Percentiles rank a stretch among this genome's conserved stretches.
Conservation (phyloP, 2,797 vertebrate species). For the Platalea minor region DNA sequence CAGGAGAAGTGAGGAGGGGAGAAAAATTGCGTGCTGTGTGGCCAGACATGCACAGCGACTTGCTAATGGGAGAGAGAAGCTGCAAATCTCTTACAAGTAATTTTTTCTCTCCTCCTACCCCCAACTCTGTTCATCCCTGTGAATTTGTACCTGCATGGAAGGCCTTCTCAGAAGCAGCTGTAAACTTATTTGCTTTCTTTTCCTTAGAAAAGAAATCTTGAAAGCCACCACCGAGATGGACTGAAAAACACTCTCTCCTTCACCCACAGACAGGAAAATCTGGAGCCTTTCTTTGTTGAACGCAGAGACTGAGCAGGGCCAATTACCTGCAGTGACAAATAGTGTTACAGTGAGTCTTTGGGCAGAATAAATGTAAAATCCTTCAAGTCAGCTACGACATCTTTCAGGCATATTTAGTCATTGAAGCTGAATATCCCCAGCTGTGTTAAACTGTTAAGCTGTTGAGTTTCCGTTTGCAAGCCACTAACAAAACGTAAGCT, state of each 20-base stretch:
- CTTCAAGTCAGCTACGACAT: neutral
- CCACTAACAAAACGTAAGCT: constrained; percentile 31
- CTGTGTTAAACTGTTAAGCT: constrained; percentile 55
- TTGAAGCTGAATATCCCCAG: constrained; percentile 56
- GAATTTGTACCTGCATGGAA: neutral
- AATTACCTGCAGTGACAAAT: neutral
- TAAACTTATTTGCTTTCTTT: neutral
- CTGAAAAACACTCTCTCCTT: neutral
- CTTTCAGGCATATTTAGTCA: constrained; percentile 39
- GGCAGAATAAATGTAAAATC: constrained; percentile 27
- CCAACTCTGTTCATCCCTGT: neutral
- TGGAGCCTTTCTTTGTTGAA: neutral
- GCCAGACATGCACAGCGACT: neutral
- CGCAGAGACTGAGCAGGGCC: neutral
- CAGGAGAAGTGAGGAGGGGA: neutral
- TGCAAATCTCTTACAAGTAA: neutral
- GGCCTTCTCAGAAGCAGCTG: neutral
- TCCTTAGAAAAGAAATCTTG: neutral
- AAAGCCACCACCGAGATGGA: neutral
- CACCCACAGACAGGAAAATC: neutral
- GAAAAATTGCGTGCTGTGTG: neutral
- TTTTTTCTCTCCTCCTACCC: neutral
- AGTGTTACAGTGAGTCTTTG: neutral
- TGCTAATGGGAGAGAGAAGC: neutral
- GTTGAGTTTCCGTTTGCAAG: constrained; percentile 32